These are phyloP conservation scores for Doris montereyensis DNA, from an alignment of 2,888 invertebrate species.

Conservation along the genomic window DNA sequence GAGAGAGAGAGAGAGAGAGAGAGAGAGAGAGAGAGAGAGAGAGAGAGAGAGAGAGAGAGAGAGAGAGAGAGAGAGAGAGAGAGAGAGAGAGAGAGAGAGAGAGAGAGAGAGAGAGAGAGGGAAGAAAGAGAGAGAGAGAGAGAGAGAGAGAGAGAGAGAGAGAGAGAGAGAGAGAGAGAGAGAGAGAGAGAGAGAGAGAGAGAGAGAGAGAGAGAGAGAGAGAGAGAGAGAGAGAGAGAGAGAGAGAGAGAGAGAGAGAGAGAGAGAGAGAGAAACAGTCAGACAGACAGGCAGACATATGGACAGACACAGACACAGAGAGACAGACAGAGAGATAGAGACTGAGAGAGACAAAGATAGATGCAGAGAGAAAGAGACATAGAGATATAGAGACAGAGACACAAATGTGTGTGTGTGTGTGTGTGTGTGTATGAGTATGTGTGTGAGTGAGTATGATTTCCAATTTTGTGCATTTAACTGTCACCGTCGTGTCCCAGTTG, in stretches of 20 bases:
- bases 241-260: background rate
- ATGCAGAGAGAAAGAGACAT: background rate
- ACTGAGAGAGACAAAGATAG: slow-evolving; percentile 2
- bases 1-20: background rate
- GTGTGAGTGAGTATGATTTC: too few relatives aligned
- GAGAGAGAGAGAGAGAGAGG: background rate
- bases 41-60: background rate
- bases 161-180: background rate
- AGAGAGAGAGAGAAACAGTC: background rate
- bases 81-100: background rate
- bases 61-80: background rate
- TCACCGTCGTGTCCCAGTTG: too few relatives aligned
- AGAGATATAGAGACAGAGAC: background rate
- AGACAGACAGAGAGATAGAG: background rate
- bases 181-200: background rate
- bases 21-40: background rate
- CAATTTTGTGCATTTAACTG: too few relatives aligned
- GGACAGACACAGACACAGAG: background rate
- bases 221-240: background rate
- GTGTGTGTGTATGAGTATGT: too few relatives aligned
- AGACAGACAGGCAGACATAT: background rate
- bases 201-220: background rate
- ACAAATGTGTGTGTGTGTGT: too few relatives aligned
- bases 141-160: background rate
- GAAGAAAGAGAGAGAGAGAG: background rate